Evolutionary conservation across 2,113 vertebrate genomes (phyloP).

Genomic region (Symphodus melops): DNA sequence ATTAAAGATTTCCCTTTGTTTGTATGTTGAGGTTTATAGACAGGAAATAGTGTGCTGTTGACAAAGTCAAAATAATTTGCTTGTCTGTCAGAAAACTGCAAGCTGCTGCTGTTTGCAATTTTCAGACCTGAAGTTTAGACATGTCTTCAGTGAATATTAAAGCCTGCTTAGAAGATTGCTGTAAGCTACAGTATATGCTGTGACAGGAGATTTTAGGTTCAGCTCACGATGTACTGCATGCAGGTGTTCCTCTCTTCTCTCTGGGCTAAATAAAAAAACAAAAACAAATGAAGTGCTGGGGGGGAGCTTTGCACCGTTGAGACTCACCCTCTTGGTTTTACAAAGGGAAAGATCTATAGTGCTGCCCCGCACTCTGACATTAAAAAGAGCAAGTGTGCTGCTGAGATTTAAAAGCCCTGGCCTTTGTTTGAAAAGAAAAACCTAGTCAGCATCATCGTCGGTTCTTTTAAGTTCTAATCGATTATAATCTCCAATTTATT

Average conservation of each 20-base stretch:
- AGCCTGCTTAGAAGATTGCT: constrained; percentile 1
- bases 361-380: constrained; percentile 33
- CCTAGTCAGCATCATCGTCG: constrained; percentile 54
- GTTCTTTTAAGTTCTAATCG: constrained; percentile 55
- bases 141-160: constrained; percentile 10
- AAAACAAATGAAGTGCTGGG: constrained; percentile 52
- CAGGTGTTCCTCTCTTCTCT: constrained; percentile 46
- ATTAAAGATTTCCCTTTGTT: constrained; percentile 34
- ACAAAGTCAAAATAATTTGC: constrained; percentile 24
- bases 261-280: constrained; percentile 28
- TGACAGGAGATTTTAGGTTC: constrained; percentile 24
- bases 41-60: constrained; percentile 18
- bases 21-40: background rate
- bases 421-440: constrained; percentile 50
- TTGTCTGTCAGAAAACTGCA: constrained; percentile 25
- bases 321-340: constrained; percentile 50
- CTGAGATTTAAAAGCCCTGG: constrained; percentile 51
- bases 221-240: constrained; percentile 38
- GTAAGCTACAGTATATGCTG: constrained; percentile 8
- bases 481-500: constrained; percentile 40
- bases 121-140: constrained; percentile 2
- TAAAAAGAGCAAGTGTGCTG: constrained; percentile 27
- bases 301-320: constrained; percentile 41
- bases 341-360: constrained; percentile 58
- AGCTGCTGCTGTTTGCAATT: constrained; percentile 11